A percentile compares a stretch with the other conserved stretches of the same genome.
phyloP scores from a whole-genome alignment of 2,797 vertebrate genomes.

The Trachops cirrhosus region DNA sequence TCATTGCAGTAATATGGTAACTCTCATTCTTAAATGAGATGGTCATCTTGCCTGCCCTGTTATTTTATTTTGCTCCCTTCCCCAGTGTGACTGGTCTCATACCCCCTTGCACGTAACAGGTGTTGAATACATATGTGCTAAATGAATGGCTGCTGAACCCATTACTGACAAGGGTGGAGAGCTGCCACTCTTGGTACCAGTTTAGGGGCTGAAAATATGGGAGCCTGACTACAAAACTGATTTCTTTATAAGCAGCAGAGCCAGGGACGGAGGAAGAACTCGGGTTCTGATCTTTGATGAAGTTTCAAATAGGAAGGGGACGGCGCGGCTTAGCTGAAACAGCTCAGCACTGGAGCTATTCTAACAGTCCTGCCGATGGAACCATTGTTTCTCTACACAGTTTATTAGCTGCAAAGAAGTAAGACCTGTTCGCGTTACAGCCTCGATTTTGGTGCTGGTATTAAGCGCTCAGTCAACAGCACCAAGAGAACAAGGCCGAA shows the following conservation, averaged over 20 bases:
- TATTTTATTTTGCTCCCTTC: not conserved
- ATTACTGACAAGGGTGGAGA: not conserved
- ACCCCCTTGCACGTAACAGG: not conserved
- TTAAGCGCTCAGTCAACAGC: not conserved
- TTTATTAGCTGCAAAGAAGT: not conserved
- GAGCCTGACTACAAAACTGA: not conserved
- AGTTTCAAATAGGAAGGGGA: not conserved
- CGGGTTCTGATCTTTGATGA: not conserved
- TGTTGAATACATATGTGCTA: not conserved
- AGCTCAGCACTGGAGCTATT: not conserved
- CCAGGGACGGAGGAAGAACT: not conserved
- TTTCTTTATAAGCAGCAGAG: not conserved
- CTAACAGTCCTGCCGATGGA: not conserved
- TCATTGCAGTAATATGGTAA: not conserved
- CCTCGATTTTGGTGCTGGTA: not conserved
- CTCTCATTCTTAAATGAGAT: not conserved
- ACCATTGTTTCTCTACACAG: not conserved
- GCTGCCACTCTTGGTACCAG: not conserved
- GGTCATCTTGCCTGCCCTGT: not conserved
- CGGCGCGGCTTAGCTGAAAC: not conserved
- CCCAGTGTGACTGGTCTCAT: not conserved
- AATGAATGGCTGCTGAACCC: not conserved
- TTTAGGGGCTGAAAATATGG: not conserved
- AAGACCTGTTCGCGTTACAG: not conserved
- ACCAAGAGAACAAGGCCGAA: not conserved